phyloP scores from a whole-genome alignment of 2,888 invertebrate genomes.

The Linnaemya vulpina region DNA sequence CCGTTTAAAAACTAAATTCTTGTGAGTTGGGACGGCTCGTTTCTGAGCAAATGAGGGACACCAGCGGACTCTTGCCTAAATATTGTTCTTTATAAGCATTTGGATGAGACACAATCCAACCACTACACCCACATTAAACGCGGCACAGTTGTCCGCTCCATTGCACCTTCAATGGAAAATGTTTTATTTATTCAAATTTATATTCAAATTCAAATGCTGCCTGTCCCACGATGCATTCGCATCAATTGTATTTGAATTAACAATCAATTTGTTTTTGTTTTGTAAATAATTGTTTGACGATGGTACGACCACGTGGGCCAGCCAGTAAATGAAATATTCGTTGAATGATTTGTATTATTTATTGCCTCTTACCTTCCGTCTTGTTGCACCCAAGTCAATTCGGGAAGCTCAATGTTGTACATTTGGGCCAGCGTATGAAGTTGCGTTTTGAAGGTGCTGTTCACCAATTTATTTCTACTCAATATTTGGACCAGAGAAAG shows the following conservation, averaged over 20 bases:
- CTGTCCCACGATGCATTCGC: no score
- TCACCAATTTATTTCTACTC: conserved; percentile 29
- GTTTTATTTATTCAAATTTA: no score
- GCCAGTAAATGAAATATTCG: no score
- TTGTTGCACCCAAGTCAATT: conserved; percentile 71
- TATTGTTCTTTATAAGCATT: not conserved
- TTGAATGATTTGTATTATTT: not conserved
- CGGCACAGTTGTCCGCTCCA: conserved; percentile 22
- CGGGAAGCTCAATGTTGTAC: conserved; percentile 38
- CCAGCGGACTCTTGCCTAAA: not conserved
- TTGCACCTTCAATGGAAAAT: conserved; percentile 53
- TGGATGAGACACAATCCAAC: not conserved
- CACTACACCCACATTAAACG: not conserved
- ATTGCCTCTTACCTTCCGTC: conserved; percentile 35
- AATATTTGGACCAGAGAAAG: conserved; percentile 70
- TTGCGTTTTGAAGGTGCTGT: not conserved
- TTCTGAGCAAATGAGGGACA: no score
- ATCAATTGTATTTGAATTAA: no score
- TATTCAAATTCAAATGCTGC: no score
- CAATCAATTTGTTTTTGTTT: no score
- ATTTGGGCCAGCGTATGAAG: conserved; percentile 49
- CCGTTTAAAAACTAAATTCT: no score
- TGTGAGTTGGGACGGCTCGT: no score
- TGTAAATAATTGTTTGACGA: no score
- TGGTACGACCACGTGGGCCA: no score